A percentile compares a stretch with the other conserved stretches of the same genome.
Evolutionary conservation across 2,113 vertebrate species (phyloP).

Genomic region (Sminthopsis crassicaudata): DNA sequence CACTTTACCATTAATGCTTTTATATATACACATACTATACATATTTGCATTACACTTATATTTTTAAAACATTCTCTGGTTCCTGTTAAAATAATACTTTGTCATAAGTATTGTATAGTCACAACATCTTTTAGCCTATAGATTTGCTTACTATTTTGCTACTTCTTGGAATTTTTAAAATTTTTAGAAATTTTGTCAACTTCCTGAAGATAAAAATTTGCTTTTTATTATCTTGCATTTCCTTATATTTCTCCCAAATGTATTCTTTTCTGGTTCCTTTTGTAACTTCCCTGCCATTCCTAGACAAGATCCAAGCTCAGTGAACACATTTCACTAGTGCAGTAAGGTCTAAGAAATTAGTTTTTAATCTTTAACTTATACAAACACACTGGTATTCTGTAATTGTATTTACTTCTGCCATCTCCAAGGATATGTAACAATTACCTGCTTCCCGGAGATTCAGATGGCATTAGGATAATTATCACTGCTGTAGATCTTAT

Average conservation of each 20-base stretch:
- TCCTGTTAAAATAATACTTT: slow-evolving; percentile 22
- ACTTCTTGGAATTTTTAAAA: slow-evolving; percentile 61
- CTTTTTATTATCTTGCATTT: slow-evolving; percentile 54
- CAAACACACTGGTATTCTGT: not conserved
- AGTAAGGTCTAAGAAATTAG: not conserved
- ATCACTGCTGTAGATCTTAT: not conserved
- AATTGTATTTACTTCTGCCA: not conserved
- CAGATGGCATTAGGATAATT: not conserved
- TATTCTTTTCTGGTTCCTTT: not conserved
- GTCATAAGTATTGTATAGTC: slow-evolving; percentile 24
- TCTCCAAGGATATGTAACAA: not conserved
- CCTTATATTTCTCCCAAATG: not conserved
- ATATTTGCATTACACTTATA: not conserved
- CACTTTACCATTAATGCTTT: not conserved
- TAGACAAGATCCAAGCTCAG: fast-evolving
- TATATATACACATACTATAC: not conserved
- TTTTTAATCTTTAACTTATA: too few species aligned
- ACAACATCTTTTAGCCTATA: slow-evolving; percentile 49
- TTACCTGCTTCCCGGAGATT: not conserved
- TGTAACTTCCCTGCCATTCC: slow-evolving; percentile 20
- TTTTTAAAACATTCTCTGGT: slow-evolving; percentile 58
- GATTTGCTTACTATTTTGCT: slow-evolving; percentile 56
- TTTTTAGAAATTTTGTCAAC: slow-evolving; percentile 62
- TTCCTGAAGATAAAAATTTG: slow-evolving; percentile 60
- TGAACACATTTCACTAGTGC: not conserved